Percentiles rank a stretch among this genome's conserved stretches.
Evolutionary conservation across 2,113 vertebrate species (phyloP).

Genomic region (Coptodon rendalli): DNA sequence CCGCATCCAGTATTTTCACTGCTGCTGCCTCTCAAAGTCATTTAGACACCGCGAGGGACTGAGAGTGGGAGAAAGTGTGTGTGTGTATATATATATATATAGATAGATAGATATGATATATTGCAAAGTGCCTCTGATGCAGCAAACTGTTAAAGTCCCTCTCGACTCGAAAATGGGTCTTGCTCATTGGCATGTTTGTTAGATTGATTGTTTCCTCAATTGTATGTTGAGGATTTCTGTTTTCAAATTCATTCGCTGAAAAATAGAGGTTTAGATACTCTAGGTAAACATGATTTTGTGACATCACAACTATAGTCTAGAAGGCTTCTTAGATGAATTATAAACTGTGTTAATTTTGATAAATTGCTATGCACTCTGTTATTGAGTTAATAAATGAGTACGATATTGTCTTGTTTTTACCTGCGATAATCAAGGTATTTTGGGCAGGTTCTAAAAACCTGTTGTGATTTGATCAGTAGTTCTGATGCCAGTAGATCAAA

Average conservation of each 20-base stretch:
- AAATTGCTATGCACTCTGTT: not conserved
- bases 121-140: not conserved
- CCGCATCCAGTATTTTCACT: not conserved
- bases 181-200: not conserved
- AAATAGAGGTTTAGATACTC: not conserved
- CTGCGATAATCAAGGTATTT: not conserved
- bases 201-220: not conserved
- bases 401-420: not conserved
- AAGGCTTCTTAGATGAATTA: not conserved
- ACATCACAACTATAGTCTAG: not conserved
- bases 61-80: not conserved
- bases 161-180: not conserved
- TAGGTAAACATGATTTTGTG: not conserved
- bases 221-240: not conserved
- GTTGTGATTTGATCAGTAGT: not conserved
- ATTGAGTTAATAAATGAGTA: not conserved
- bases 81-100: rapidly evolving
- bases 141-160: not conserved
- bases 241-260: not conserved
- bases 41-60: not conserved
- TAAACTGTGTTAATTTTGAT: not conserved
- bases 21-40: not conserved
- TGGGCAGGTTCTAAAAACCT: not conserved
- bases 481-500: not conserved
- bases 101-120: too few species aligned